Evolutionary conservation across 2,888 invertebrate species (phyloP).

Genomic region (Uloborus plumipes): DNA sequence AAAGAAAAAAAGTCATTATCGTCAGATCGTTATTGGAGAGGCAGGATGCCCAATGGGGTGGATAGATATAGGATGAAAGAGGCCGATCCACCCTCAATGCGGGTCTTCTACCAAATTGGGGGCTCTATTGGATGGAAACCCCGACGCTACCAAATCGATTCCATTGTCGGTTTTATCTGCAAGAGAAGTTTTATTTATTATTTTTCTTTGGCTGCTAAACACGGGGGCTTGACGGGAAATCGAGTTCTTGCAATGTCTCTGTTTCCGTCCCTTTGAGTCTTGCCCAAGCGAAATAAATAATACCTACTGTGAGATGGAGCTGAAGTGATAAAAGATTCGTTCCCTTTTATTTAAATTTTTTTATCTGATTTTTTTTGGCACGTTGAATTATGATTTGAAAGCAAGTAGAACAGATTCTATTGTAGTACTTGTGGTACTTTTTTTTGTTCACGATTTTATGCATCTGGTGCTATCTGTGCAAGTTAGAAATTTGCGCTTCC

Average conservation of each 20-base stretch:
- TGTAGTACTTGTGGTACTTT: no score
- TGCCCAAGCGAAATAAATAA: slow-evolving; percentile 30
- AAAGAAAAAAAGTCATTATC: slow-evolving; percentile 27
- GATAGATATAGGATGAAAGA: slow-evolving; percentile 51
- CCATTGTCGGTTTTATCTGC: slow-evolving; percentile 49
- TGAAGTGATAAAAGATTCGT: no score
- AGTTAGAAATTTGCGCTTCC: no score
- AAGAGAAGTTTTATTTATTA: background rate
- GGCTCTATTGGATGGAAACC: slow-evolving; percentile 60
- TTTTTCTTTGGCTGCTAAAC: background rate
- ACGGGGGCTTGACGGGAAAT: slow-evolving; percentile 19
- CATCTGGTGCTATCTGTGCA: no score
- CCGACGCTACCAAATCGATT: slow-evolving; percentile 49
- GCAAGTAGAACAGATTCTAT: no score
- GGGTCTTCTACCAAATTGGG: slow-evolving; percentile 51
- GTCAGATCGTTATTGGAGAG: slow-evolving; percentile 44
- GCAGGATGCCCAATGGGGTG: slow-evolving; percentile 49
- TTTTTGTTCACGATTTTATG: no score
- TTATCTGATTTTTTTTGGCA: no score
- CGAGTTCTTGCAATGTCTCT: slow-evolving; percentile 20
- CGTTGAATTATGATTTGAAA: no score
- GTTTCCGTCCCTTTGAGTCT: slow-evolving; percentile 44
- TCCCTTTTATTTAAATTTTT: no score
- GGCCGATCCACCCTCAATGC: slow-evolving; percentile 53
- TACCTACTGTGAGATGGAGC: no score